Evolutionary conservation across 2,888 invertebrate species (phyloP), one percentile per base, ranked within the genome.

Genomic region (Andrena flavipes): DNA sequence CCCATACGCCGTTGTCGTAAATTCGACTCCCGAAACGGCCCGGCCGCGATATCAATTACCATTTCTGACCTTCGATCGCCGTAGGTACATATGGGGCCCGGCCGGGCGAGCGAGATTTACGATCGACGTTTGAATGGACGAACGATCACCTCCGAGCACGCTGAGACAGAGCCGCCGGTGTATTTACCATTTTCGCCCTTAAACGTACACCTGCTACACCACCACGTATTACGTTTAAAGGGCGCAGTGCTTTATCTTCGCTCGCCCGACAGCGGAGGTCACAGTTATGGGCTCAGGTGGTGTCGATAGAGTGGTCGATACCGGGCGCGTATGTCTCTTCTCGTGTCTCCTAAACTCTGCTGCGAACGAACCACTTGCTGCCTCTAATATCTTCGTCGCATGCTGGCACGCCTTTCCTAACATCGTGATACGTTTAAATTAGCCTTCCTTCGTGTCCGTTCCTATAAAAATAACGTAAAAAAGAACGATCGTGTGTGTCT

Each of bases 201-300:
- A 76, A 73, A 79, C 69, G 48, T 76, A 76, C 80, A 87, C 82
- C 85, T 84, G 87, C 78, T 83, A 67, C 87, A 35, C 35, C 60
- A 13, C 65, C 20, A 10, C 10, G 65, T 76, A 65, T 80, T 78
- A 80, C 51, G 54, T 23, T 60, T 56, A 64, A 71, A 76, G 74
- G 68, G n/a, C 68, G 16, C 23, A 49, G 71, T 74, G 73, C 87
- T 84, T 87, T 87, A 74, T 84, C 82, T 69, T 69, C 42, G 77
- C 2, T 71, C 20, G 48, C 29, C 56, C 29, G 35, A 30, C 63
- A 49, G 60, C n/a, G 63, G 62, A 69, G 80, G 79, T 81, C 79
- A 59, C 54, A 70, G 78, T 84, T 78, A 76, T 79, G 75, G 80
- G 76, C 85, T 87, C 87, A 84, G 87, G 74, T 87, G 87, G 56